A percentile compares a stretch with the other conserved stretches of the same genome.
Evolutionary conservation across 37 sponge, comb jelly and placozoan species (phyloP).

Genomic region (Crambe crambe): DNA sequence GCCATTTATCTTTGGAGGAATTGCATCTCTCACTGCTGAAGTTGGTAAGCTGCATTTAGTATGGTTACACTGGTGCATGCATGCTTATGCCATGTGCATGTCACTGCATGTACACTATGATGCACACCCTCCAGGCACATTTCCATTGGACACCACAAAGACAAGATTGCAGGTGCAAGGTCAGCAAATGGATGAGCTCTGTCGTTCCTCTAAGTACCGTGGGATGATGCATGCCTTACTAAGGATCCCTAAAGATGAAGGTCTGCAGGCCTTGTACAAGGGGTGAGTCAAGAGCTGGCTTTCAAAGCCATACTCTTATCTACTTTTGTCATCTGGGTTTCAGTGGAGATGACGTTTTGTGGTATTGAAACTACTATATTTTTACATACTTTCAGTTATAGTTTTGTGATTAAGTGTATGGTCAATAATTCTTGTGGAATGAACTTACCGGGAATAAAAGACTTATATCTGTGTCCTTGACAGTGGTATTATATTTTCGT

Average conservation of each 20-base stretch:
- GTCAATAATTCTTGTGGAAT: too few relatives aligned
- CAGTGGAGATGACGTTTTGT: too few relatives aligned
- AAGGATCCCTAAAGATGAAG: constrained; percentile 75
- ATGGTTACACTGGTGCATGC: too few relatives aligned
- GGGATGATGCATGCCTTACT: constrained; percentile 87
- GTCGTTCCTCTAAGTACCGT: constrained; percentile 42
- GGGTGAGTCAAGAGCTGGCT: constrained; percentile 63
- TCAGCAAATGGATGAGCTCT: constrained; percentile 53
- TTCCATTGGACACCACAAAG: constrained; percentile 90
- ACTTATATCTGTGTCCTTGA: too few relatives aligned
- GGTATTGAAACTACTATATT: too few relatives aligned
- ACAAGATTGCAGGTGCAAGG: constrained; percentile 87
- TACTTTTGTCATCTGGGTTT: too few relatives aligned
- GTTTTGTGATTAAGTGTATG: too few relatives aligned
- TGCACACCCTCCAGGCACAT: constrained; percentile 65
- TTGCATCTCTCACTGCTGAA: constrained; percentile 91
- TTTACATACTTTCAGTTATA: too few relatives aligned
- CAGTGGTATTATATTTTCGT: too few relatives aligned
- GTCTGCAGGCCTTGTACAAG: constrained; percentile 71
- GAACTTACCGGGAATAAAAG: too few relatives aligned
- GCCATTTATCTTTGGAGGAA: constrained; percentile 85
- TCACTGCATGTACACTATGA: not conserved
- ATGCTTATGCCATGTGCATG: not conserved
- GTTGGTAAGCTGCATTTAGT: constrained; percentile 59
- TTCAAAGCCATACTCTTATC: too few relatives aligned